Evolutionary conservation across 2,797 vertebrate species (phyloP), one percentile per base, ranked within the genome.

Genomic region (Lutjanus argentimaculatus): DNA sequence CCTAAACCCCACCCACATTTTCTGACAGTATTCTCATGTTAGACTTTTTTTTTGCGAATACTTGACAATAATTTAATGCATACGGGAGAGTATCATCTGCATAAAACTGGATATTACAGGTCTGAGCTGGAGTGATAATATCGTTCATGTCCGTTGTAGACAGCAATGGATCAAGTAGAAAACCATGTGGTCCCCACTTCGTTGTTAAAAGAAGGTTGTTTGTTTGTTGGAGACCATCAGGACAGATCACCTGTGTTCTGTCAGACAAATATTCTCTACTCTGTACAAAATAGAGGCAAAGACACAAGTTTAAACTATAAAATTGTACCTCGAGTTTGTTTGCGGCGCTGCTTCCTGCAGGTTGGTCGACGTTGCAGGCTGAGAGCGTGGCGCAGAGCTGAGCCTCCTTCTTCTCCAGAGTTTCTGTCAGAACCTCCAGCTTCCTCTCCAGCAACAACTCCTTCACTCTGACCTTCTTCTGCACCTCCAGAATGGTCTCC

Each of bases 381-480:
- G 87, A 70, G 6, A 88, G 69, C 0, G 52, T 30, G 4, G 70
- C 68, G 11, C 53, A 67, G 43, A 93, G 88, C 85, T 83, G 75
- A 1, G 80, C 81, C 57, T 90, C 84, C 45, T 72, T 86, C 63
- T 42, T 77, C 80, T 93, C 84, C 72, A 85, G 13, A 0, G 79
- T 30, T 0, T 74, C 56, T 0, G 62, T 86, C 59, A 92, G 79
- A 2, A 45, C 64, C 0, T 61, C 65, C 82, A 93, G 1, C 76
- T 91, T 91, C 81, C 40, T 87, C 55, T 91, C 43, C 72, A 93
- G 85, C 73, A 90, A 0, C 72, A 80, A 0, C 61, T 85, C 69
- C 85, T 89, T 91, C 77, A 91, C 49, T 0, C 43, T 45, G 43
- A 77, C 80, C 72, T 13, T 68, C 85, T 45, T 85, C 90, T 88